Base-by-base conservation (phyloP, 2,113 vertebrate genomes). In the Epinephelus moara region DNA sequence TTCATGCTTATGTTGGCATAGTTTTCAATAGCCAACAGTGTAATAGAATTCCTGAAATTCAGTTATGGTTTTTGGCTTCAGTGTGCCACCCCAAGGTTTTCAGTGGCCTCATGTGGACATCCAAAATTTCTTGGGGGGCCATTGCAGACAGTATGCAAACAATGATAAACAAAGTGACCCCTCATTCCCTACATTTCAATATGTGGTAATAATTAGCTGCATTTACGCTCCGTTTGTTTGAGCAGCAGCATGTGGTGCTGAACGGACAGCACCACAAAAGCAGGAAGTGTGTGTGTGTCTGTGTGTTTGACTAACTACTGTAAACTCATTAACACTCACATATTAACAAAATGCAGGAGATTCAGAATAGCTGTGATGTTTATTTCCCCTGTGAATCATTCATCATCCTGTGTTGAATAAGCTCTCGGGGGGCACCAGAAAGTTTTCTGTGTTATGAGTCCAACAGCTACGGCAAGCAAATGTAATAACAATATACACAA, bases 391-490 rank as follows among this genome's bases (percentile, higher is more conserved):
- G 19, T 61, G 71, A 82, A 76, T 86, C 77, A 69, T 85, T 88
- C 50, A 84, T 88, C 74, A 75, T 77, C 27, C 25, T 68, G 79
- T 84, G 81, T 87, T 82, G 83, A 92, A 70, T 82, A 85, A 82
- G 75, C 81, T 75, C 71, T 89, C 87, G 60, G 68, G 42, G 56
- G 78, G 57, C 70, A 76, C 12, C 72, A 69, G 66, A 59, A 80
- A 37, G 42, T 81, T 80, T 56, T 79, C 50, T 82, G 75, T 82
- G 62, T 88, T 52, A 63, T 59, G 70, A 50, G 27, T 86, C 74
- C 6, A 37, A 61, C 64, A 75, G 71, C 70, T 59, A 25, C 53
- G 8, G 25, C 52, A 72, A 74, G 73, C 70, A 85, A 80, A 85
- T 74, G 78, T 71, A 84, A 80, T 61, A 80, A 86, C 49, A 50